Evolutionary conservation across 2,113 vertebrate species (phyloP), one percentile per base, ranked within the genome.

Genomic region (Lates calcarifer): DNA sequence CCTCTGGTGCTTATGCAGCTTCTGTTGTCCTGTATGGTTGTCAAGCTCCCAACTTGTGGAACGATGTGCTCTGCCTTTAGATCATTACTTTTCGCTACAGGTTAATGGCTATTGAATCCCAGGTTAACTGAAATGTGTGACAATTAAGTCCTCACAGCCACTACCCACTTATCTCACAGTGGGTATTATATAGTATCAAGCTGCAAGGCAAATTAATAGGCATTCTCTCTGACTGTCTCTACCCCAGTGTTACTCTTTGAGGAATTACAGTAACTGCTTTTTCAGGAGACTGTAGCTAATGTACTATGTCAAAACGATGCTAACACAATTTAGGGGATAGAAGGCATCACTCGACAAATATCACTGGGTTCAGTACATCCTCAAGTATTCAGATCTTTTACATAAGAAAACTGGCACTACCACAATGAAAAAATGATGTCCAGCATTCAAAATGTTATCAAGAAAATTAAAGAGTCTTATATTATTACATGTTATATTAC

Each of bases 1-100:
- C 82, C 41, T 49, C 55, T 41, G 57, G 63, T 29, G 67, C 35
- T 82, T 58, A 24, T 53, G 49, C 41, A 63, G 68, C n/a, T n/a
- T n/a, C n/a, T n/a, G n/a, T n/a, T 29, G 58, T 69, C 68, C 64
- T 74, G 67, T n/a, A 37, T 58, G 9, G 31, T 41, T 65, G 63
- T 74, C 64, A 81, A 65, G 68, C 12, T 51, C 11, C 26, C 33
- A 29, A 63, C 15, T 47, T 39, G 70, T 70, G 47, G 61, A 56
- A 49, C 6, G 22, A 26, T 58, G 43, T 24, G 24, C 45, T 64
- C 20, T 28, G 2, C 41, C 62, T 75, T 49, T 39, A 31, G 57
- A 63, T 63, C 68, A 49, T 37, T 56, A 22, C 14, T 66, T 66
- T 66, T 57, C 14, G 24, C 49, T 22, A 17, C 39, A 64, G 35